Base-by-base conservation (phyloP, 1,140 invertebrate species). In the Temnothorax curvispinosus region DNA sequence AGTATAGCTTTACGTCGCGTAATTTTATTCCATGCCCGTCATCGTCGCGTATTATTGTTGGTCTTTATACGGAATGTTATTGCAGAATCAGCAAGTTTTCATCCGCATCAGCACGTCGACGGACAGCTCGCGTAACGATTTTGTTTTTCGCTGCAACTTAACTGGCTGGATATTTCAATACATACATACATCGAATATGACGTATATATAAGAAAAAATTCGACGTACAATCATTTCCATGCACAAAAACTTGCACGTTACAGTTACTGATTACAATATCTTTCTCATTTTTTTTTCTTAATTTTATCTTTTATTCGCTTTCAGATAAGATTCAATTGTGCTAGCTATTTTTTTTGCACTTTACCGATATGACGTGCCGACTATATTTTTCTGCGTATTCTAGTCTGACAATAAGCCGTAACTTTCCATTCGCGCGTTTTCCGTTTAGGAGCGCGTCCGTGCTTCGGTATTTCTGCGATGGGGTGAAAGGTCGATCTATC, bases 41-140 rank as follows among this genome's bases (percentile, higher is more conserved):
- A 84, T 74, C 41, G 21, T 60, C 41, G 54, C 52, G 9, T 82
- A 74, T 82, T 72, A 60, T 84, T 84, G 80, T 84, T 84, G 44
- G 80, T 50, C 69, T 58, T 74, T 84, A 62, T 56, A 54, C 18
- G 5, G 52, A 50, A 2, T 89, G 78, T 89, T 87, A 72, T 87
- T 90, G 86, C 85, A 54, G 81, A 76, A 87, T 90, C 85, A 86
- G 77, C 89, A 84, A 52, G 32, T 77, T 84, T 90, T 87, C 58
- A 75, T 75, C 32, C 69, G 69, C 67, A 87, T 84, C 77, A 84
- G 71, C 81, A 90, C 54, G 86, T 81, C 82, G 71, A 80, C 76
- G 27, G 75, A 52, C 81, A 35, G 32, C 11, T 72, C 87, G 67
- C n/a, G 56, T 90, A 89, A 89, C 86, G 77, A 82, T 60, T 74